Conservation (phyloP, 2,113 vertebrate species). For the Uropsilus gracilis region DNA sequence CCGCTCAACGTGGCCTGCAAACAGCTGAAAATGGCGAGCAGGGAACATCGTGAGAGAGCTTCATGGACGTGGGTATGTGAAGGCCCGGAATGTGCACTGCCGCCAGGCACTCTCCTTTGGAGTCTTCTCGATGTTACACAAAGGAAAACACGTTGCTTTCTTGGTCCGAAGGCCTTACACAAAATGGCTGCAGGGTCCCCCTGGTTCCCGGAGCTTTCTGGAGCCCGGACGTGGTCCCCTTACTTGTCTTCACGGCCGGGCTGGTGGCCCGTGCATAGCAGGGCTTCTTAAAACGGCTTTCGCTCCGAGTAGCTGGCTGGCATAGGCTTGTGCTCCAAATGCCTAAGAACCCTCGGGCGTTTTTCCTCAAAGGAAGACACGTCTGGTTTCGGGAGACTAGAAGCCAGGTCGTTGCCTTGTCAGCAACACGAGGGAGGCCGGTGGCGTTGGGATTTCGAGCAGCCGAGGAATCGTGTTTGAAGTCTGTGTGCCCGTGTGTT, state of each 20-base stretch:
- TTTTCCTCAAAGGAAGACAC: slow-evolving; percentile 2
- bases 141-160: not conserved
- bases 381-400: not conserved
- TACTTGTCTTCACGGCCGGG: not conserved
- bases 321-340: not conserved
- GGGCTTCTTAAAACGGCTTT: not conserved
- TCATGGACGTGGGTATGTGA: not conserved
- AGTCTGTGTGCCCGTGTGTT: not conserved
- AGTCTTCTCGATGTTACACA: not conserved
- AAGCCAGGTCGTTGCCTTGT: not conserved
- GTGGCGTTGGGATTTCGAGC: slow-evolving; percentile 20
- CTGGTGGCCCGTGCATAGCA: not conserved
- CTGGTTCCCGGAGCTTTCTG: too few relatives aligned
- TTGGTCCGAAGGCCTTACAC: not conserved
- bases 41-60: not conserved
- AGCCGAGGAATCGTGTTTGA: not conserved
- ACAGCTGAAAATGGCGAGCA: not conserved
- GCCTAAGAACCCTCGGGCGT: not conserved
- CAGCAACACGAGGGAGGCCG: not conserved
- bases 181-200: not conserved
- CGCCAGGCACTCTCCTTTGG: not conserved
- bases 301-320: not conserved
- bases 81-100: not conserved
- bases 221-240: not conserved
- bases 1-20: not conserved